Conservation (phyloP, 2,888 invertebrate species). For the Sturmia bella region DNA sequence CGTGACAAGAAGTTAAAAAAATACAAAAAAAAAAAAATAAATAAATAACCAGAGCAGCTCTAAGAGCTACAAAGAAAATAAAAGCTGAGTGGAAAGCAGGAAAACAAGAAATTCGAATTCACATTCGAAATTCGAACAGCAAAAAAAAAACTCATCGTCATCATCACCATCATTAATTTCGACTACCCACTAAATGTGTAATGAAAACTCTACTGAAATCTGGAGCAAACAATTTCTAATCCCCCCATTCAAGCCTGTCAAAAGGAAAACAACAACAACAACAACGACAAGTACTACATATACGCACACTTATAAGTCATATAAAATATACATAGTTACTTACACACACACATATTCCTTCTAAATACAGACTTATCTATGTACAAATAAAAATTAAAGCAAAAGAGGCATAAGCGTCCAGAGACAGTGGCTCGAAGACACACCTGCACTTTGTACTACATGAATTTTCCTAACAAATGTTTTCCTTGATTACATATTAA, state of each 20-base stretch:
- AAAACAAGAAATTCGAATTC: slow-evolving; percentile 53
- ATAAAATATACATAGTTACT: not conserved
- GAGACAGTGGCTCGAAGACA: slow-evolving; percentile 9
- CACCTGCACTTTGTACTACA: not conserved
- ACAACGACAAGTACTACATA: not conserved
- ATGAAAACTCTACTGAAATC: slow-evolving; percentile 18
- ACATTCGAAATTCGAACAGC: slow-evolving; percentile 43
- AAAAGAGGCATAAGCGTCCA: not conserved
- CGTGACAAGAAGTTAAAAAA: slow-evolving; percentile 34
- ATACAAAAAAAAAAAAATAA: not conserved
- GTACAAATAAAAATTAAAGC: not conserved
- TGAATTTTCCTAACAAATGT: slow-evolving; percentile 29
- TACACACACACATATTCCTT: not conserved
- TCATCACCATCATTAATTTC: slow-evolving; percentile 42
- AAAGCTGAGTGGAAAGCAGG: slow-evolving; percentile 26
- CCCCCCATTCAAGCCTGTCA: not conserved
- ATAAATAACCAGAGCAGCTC: slow-evolving; percentile 31
- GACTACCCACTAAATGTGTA: slow-evolving; percentile 30
- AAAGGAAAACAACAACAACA: slow-evolving; percentile 23
- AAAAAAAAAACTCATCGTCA: slow-evolving; percentile 26
- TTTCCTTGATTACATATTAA: slow-evolving; percentile 43
- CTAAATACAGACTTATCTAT: not conserved
- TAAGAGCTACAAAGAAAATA: slow-evolving; percentile 51
- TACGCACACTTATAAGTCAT: not conserved
- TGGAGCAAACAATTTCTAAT: slow-evolving; percentile 25